Evolutionary conservation across 2,888 invertebrate genomes (phyloP).

Genomic region (Ophion slaviceki): DNA sequence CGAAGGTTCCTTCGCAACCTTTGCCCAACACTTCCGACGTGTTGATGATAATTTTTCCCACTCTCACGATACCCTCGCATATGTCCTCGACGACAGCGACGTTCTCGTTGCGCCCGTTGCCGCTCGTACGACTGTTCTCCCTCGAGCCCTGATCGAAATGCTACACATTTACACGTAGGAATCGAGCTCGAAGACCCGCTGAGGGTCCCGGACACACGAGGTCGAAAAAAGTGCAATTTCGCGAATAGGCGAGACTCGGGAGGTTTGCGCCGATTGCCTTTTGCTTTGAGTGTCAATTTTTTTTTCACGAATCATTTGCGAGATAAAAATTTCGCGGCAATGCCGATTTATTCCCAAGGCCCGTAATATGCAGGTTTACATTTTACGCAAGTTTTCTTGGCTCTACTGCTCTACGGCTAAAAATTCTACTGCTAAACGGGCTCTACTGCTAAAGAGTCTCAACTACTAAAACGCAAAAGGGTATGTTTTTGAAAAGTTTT

Average conservation of each 20-base stretch:
- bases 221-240: not conserved
- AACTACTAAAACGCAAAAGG: too few species aligned
- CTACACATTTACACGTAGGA: constrained; percentile 71
- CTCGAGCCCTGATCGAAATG: constrained; percentile 78
- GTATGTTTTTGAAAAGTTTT: too few species aligned
- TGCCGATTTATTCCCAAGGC: too few species aligned
- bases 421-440: too few species aligned
- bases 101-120: constrained; percentile 71
- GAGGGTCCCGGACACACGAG: constrained; percentile 3
- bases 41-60: constrained; percentile 96
- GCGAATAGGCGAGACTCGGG: not conserved
- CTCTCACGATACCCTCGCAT: constrained; percentile 87
- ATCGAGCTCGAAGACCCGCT: constrained; percentile 44
- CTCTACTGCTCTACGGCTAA: too few species aligned
- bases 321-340: too few species aligned
- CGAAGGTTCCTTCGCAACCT: constrained; percentile 99
- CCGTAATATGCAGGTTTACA: too few species aligned
- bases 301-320: too few species aligned
- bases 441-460: too few species aligned
- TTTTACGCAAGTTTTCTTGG: not conserved
- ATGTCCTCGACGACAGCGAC: constrained; percentile 87
- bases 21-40: constrained; percentile 95
- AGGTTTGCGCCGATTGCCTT: not conserved
- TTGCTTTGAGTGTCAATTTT: too few species aligned
- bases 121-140: constrained; percentile 79